A percentile compares a stretch with the other conserved stretches of the same genome.
phyloP scores from a whole-genome alignment of 2,113 vertebrate species.

The Scatophagus argus region DNA sequence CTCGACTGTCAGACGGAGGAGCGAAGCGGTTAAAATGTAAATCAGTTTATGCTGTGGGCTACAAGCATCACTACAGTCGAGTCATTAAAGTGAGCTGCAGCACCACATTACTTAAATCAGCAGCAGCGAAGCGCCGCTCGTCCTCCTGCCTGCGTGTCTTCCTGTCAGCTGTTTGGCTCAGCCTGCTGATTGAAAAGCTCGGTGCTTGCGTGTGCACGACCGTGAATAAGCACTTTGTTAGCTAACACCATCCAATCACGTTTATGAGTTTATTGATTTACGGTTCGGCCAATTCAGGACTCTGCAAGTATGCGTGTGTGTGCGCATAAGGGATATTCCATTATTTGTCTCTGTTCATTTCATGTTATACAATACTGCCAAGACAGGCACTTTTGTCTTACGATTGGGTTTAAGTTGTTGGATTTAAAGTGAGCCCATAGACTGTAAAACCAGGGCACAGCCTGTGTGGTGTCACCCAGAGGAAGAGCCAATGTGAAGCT shows the following conservation, averaged over 20 bases:
- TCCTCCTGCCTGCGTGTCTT: slow-evolving; percentile 3
- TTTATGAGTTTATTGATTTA: slow-evolving; percentile 70
- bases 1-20: background rate
- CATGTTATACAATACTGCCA: background rate
- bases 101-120: slow-evolving; percentile 39
- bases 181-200: slow-evolving; percentile 62
- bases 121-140: slow-evolving; percentile 4
- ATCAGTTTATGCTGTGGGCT: background rate
- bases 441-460: too few relatives aligned
- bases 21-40: slow-evolving; percentile 3
- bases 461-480: too few relatives aligned
- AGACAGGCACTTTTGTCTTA: background rate
- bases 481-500: too few relatives aligned
- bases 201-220: background rate
- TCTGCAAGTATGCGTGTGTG: background rate
- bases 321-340: background rate
- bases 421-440: too few relatives aligned
- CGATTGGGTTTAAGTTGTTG: background rate
- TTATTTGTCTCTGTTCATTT: background rate
- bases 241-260: slow-evolving; percentile 68
- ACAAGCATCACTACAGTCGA: background rate
- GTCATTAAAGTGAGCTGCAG: slow-evolving; percentile 12
- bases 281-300: slow-evolving; percentile 27
- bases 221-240: slow-evolving; percentile 67
- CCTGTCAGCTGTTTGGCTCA: slow-evolving; percentile 48